These are phyloP conservation scores for Gavia stellata DNA, from an alignment of 2,113 vertebrate genomes.

Conservation along the genomic window DNA sequence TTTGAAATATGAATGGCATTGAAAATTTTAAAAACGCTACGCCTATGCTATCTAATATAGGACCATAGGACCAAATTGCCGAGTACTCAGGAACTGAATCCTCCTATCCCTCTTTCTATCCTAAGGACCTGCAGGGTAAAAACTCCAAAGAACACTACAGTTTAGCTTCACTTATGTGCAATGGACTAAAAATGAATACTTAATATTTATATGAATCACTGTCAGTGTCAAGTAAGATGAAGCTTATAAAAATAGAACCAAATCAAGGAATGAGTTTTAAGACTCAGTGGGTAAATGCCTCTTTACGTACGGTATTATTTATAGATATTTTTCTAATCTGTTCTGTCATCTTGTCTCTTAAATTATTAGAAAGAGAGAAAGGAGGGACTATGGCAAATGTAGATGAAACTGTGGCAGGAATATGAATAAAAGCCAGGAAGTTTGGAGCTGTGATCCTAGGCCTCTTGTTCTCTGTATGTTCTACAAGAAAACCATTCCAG, in stretches of 20 bases:
- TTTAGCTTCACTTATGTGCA: conserved; percentile 25
- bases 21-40: background rate
- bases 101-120: background rate
- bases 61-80: background rate
- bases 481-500: background rate
- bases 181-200: conserved; percentile 46
- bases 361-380: conserved; percentile 49
- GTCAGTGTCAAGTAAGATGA: conserved; percentile 56
- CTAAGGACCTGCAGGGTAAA: background rate
- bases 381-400: background rate
- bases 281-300: conserved; percentile 45
- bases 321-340: conserved; percentile 53
- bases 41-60: background rate
- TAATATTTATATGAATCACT: conserved; percentile 65
- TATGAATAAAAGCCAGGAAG: background rate
- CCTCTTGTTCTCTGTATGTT: background rate
- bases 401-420: background rate
- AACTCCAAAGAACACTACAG: background rate
- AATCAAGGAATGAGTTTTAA: conserved; percentile 31
- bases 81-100: background rate
- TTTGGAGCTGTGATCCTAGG: background rate
- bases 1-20: background rate
- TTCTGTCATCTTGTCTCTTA: conserved; percentile 56
- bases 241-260: conserved; percentile 48
- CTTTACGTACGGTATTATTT: conserved; percentile 38